phyloP scores from a whole-genome alignment of 2,888 invertebrate genomes.

The Ochropleura plecta region DNA sequence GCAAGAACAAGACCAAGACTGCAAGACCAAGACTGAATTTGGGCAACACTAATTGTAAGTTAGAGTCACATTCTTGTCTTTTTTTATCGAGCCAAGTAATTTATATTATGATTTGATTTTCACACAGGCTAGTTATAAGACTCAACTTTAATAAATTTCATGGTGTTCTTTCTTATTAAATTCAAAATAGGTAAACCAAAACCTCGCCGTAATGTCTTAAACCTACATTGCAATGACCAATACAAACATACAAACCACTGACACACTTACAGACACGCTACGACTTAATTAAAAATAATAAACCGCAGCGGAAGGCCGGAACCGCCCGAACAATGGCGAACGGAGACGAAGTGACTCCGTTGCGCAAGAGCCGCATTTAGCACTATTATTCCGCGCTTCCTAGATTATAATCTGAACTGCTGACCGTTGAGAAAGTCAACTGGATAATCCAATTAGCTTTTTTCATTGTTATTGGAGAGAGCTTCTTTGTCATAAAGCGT shows the following conservation, averaged over 20 bases:
- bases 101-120: too few relatives aligned
- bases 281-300: conserved; percentile 64
- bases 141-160: too few relatives aligned
- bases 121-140: too few relatives aligned
- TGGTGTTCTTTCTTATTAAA: too few relatives aligned
- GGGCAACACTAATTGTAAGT: too few relatives aligned
- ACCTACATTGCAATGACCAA: conserved; percentile 9
- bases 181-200: too few relatives aligned
- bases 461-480: conserved; percentile 55
- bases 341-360: conserved; percentile 57
- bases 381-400: conserved; percentile 66
- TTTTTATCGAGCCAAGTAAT: too few relatives aligned
- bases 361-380: conserved; percentile 61
- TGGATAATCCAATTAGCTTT: conserved; percentile 60
- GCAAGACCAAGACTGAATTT: too few relatives aligned
- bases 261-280: conserved; percentile 44
- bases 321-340: conserved; percentile 73
- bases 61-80: too few relatives aligned
- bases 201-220: background rate
- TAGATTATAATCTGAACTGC: conserved; percentile 68
- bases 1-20: too few relatives aligned
- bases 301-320: conserved; percentile 72
- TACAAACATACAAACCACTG: conserved; percentile 29
- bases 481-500: conserved; percentile 8
- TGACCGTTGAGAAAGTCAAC: conserved; percentile 67